A percentile compares a stretch with the other conserved stretches of the same genome.
These are phyloP conservation scores for Lepidochrysops patricia DNA, from an alignment of 2,888 invertebrate genomes.

Conservation along the genomic window DNA sequence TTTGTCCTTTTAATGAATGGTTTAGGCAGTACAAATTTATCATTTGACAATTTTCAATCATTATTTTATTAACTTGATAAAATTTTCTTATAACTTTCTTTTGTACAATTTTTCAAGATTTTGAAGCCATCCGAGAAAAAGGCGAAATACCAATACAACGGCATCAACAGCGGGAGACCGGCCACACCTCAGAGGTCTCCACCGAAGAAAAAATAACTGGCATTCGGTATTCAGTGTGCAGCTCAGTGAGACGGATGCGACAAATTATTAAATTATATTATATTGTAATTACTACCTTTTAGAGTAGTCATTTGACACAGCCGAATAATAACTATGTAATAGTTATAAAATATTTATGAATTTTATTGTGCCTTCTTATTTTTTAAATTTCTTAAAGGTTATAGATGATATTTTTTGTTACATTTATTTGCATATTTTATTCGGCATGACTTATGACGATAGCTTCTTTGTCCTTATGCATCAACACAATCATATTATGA, in stretches of 20 bases:
- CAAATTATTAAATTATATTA: conserved; percentile 69
- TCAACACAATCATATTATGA: conserved; percentile 30
- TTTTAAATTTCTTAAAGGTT: conserved; percentile 61
- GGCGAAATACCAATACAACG: conserved; percentile 97
- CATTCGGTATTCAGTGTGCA: conserved; percentile 64
- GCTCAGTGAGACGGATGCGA: conserved; percentile 71
- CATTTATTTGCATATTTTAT: conserved; percentile 37
- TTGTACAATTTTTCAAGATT: conserved; percentile 78
- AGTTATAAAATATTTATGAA: conserved; percentile 64
- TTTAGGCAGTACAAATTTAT: neutral
- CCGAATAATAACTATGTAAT: conserved; percentile 56
- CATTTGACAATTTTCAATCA: neutral
- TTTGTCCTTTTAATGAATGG: too few relatives aligned
- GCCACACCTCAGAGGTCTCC: conserved; percentile 88
- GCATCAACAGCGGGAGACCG: conserved; percentile 89
- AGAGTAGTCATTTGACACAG: conserved; percentile 60
- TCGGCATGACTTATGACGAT: conserved; percentile 60
- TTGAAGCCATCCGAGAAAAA: conserved; percentile 99
- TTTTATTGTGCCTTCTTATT: conserved; percentile 71
- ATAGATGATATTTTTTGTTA: conserved; percentile 46
- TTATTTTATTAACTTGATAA: too few relatives aligned
- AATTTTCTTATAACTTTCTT: neutral
- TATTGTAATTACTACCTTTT: conserved; percentile 64
- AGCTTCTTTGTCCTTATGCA: conserved; percentile 54
- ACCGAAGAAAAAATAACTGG: conserved; percentile 82